phyloP scores from a whole-genome alignment of 2,113 vertebrate species.

The Oncorhynchus mykiss region DNA sequence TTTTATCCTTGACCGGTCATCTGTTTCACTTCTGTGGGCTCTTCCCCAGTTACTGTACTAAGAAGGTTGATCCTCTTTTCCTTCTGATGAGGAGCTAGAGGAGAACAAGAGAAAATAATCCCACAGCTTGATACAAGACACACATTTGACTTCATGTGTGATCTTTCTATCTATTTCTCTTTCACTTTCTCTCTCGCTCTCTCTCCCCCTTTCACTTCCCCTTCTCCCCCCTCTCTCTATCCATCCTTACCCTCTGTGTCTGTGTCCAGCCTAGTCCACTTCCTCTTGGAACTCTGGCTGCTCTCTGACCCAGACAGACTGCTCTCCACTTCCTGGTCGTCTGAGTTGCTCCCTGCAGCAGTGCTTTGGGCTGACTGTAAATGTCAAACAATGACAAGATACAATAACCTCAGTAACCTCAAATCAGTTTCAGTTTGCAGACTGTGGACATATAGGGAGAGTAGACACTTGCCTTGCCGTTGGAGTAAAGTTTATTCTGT shows the following conservation, averaged over 20 bases:
- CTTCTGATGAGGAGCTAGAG: too few species aligned
- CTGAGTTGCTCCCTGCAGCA: constrained; percentile 35
- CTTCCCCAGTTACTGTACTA: too few species aligned
- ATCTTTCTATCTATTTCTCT: neutral
- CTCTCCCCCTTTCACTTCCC: neutral
- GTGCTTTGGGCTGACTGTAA: constrained; percentile 25
- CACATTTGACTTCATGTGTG: neutral
- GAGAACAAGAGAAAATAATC: too few species aligned
- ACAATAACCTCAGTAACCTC: neutral
- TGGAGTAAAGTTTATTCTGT: constrained; percentile 53
- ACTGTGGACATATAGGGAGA: neutral
- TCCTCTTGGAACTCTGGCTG: constrained; percentile 50
- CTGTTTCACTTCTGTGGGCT: too few species aligned
- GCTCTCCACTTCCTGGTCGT: constrained; percentile 40
- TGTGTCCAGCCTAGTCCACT: constrained; percentile 35
- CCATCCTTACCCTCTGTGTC: neutral
- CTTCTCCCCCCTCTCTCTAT: neutral
- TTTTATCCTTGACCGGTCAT: too few species aligned
- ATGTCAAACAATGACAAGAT: neutral
- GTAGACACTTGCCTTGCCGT: constrained; percentile 44
- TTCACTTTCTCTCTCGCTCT: neutral
- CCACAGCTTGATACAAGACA: too few species aligned
- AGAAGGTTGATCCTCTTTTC: too few species aligned
- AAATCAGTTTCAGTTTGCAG: neutral
- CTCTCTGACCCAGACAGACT: constrained; percentile 21